Base-by-base conservation (phyloP, 2,113 vertebrate genomes). In the Pyxicephalus adspersus region DNA sequence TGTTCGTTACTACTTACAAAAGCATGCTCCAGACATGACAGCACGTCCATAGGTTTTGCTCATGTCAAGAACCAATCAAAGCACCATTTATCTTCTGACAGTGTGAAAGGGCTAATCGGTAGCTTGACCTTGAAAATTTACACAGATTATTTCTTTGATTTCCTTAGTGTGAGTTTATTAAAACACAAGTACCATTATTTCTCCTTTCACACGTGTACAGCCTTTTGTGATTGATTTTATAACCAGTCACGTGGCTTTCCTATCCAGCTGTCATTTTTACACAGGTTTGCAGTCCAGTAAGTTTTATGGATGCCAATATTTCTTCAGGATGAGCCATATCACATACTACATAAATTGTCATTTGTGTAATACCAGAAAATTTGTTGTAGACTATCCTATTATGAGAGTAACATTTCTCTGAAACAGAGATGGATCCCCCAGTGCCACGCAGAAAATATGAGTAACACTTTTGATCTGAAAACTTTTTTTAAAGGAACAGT, bases 301-400 rank as follows among this genome's bases (percentile, higher is more conserved):
- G 60, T 81, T 81, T 81, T 81, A 81, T 81, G 52, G 79, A 73
- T 81, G 65, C 64, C 79, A 81, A 81, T 81, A 81, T 81, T 74
- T 81, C 79, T 81, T 81, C 70, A 31, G 60, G 68, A 81, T 81
- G 70, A 81, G 79, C 68, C 79, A 72, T 74, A 81, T 81, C 70
- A 81, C 79, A 81, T 81, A 81, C 60, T 74, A 81, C 79, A 81
- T 81, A 81, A 81, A 81, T 81, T 81, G 79, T 81, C 68, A 81
- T 81, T 81, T 81, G 70, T 81, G 79, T 81, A 81, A 81, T 81
- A 81, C 79, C 61, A 81, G 79, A 57, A 74, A 81, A 81, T 74
- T 55, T 81, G 68, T 74, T 81, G 79, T 81, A 81, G 79, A 74
- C 57, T 81, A 81, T 81, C 63, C 70, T 81, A 81, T 74, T 81